Evolutionary conservation across 2,113 vertebrate genomes (phyloP), one percentile per base, ranked within the genome.

Genomic region (Ceyx margarethae): DNA sequence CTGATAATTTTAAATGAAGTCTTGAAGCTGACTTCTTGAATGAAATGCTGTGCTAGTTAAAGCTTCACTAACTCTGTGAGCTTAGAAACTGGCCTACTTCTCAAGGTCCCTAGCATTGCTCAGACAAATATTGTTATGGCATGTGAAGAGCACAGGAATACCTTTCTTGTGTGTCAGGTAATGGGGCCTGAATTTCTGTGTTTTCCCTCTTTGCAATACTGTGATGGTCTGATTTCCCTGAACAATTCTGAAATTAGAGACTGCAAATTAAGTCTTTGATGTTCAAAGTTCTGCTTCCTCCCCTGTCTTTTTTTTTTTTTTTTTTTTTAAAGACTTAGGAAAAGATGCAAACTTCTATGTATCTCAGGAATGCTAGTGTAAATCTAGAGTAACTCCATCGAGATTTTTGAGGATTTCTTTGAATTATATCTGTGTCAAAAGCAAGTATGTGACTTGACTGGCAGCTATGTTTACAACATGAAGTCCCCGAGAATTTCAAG

Each of bases 1-100:
- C 97, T 98, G 97, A 97, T 98, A 97, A 98, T 98, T 97, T 98
- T 95, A 97, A 98, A 98, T 95, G 93, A 95, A 97, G 96, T 97
- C 96, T 96, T 97, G 95, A 96, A 97, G 96, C 78, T 82, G 94
- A 72, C 95, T 95, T 96, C 94, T 95, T 96, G 95, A 97, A 97
- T 96, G 96, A 93, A 97, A 77, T 23, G 90, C 92, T 97, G 85
- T 94, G 84, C 96, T 95, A 94, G 92, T 96, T 95, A 97, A 93
- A 95, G 91, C 92, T 91, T 87, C 43, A 26, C 85, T 96, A 56
- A 53, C 86, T 95, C 65, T 1, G 13, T 83, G 65, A 90, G 81
- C 81, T 93, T 92, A 88, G 92, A 94, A 88, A 43, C 42, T 97
- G 96, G 82, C 97, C 97, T 97, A 96, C 95, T 97, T 98, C 95